These are phyloP conservation scores for Onychostruthus taczanowskii DNA, from an alignment of 2,113 vertebrate genomes.

Conservation along the genomic window DNA sequence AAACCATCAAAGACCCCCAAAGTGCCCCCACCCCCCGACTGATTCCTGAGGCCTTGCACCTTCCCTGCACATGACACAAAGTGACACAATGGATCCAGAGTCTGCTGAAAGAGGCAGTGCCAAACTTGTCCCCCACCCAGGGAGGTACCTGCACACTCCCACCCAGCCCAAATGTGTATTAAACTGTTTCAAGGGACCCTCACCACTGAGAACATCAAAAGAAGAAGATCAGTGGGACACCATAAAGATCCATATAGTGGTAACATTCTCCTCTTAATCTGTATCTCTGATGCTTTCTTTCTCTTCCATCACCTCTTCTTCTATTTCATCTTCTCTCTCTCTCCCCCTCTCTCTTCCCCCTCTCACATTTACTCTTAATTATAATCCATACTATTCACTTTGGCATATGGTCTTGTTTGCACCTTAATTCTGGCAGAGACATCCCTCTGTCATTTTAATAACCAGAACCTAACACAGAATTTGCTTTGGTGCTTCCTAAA, in stretches of 20 bases:
- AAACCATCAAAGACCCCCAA: background rate
- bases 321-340: background rate
- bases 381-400: background rate
- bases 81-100: background rate
- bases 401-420: too few species aligned
- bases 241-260: background rate
- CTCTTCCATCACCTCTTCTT: background rate
- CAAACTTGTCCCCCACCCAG: too few species aligned
- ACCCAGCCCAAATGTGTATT: background rate
- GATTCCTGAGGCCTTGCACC: background rate
- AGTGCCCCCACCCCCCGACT: background rate
- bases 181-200: background rate
- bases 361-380: background rate
- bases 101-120: background rate
- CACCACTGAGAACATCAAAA: background rate
- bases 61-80: fast-evolving
- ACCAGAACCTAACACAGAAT: background rate
- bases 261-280: background rate
- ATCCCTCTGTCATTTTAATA: background rate
- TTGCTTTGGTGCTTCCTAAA: background rate
- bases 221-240: background rate
- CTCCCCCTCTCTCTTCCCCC: background rate
- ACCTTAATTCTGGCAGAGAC: background rate
- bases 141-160: background rate
- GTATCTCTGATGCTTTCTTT: background rate